A percentile compares a stretch with the other conserved stretches of the same genome.
phyloP scores from a whole-genome alignment of 2,888 invertebrate species.

The Luperina testacea region DNA sequence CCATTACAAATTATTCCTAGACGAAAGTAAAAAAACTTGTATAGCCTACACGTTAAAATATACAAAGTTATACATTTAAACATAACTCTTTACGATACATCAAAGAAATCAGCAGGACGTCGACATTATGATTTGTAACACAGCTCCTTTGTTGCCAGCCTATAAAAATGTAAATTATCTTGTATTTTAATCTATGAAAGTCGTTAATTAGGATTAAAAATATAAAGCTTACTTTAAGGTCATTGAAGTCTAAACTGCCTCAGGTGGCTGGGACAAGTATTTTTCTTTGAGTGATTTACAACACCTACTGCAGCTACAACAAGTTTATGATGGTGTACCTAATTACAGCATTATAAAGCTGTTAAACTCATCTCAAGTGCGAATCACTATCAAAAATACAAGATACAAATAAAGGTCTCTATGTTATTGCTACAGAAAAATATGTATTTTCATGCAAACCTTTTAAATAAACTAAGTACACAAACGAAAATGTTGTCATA shows the following conservation, averaged over 20 bases:
- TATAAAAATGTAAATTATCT: conserved; percentile 27
- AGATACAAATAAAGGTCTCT: not conserved
- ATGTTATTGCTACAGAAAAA: not conserved
- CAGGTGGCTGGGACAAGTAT: conserved; percentile 19
- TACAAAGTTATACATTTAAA: conserved; percentile 16
- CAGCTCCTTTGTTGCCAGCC: conserved; percentile 31
- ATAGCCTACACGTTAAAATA: not conserved
- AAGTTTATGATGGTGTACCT: not conserved
- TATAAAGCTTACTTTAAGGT: conserved; percentile 29
- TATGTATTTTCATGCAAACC: not conserved
- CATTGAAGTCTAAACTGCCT: conserved; percentile 29
- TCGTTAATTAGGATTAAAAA: conserved; percentile 51
- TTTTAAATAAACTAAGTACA: not conserved
- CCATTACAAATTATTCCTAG: conserved; percentile 37
- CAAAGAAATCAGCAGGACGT: conserved; percentile 34
- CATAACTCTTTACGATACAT: conserved; percentile 25
- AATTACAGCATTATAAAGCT: conserved; percentile 13
- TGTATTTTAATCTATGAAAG: conserved; percentile 37
- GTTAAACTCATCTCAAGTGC: conserved; percentile 9
- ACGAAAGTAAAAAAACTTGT: conserved; percentile 55
- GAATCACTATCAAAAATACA: not conserved
- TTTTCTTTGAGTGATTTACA: conserved; percentile 48
- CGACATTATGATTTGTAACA: conserved; percentile 31
- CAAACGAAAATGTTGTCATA: not conserved
- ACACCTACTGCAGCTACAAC: not conserved